Base-by-base conservation (phyloP, 2,113 vertebrate species). In the Mesitornis unicolor region DNA sequence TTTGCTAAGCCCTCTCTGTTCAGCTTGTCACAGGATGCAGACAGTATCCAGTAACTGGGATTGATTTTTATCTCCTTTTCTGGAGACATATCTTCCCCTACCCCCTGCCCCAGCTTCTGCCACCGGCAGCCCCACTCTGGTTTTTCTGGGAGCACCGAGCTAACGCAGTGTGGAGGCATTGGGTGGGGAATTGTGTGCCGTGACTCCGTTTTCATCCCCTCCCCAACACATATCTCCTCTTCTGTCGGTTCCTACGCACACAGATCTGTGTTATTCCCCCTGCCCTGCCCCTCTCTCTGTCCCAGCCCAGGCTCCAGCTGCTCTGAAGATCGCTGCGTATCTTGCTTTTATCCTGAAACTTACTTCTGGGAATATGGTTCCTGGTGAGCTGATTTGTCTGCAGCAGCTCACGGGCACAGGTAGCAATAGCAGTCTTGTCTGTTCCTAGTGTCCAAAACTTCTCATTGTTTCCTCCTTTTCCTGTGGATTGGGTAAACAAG, bases 31-130 rank as follows among this genome's bases (percentile, higher is more conserved):
- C 33, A 61, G 54, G 77, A 45, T 76, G 35, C 40, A 81, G 71
- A 25, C 60, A 63, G 71, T 54, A 60, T 90, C 59, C 85, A 73
- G 60, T 83, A 73, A 59, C 38, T 53, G 0, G 63, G 83, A 90
- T 93, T 86, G 35, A 20, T 88, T 91, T 89, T 90, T 91, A 60
- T 91, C 78, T 93, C 82, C 87, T 93, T 89, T 73, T 94, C 68
- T 71, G 91, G 80, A 87, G 89, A 43, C 57, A 89, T 16, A 31
- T 87, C 60, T 38, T 87, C 81, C 40, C 73, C 24, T 56, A 60
- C 43, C 0, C 16, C 47, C 65, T 26, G 43, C 56, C 0, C 0
- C 26, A 60, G 68, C 83, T 92, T 60, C 45, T 54, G 35, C 71
- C 60, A 16, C 0, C 2, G 45, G 22, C 59, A 74, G 68, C 21